These are phyloP conservation scores for Xiphydria camelus DNA, from an alignment of 2,888 invertebrate genomes.

Conservation along the genomic window DNA sequence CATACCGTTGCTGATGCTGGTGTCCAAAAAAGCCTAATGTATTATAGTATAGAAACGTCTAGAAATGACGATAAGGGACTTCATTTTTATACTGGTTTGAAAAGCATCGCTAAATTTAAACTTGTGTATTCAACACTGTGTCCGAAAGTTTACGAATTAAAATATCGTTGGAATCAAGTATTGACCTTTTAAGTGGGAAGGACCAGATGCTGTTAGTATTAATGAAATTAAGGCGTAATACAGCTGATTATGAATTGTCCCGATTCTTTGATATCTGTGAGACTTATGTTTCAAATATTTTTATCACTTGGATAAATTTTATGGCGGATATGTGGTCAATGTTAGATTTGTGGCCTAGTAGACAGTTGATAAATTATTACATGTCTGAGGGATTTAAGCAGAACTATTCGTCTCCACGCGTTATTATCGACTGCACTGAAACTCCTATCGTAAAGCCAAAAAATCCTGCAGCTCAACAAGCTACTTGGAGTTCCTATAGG, in stretches of 20 bases:
- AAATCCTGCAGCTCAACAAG: conserved; percentile 24
- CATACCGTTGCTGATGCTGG: too few species aligned
- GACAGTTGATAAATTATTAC: conserved; percentile 21
- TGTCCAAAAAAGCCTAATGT: too few species aligned
- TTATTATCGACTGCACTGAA: conserved; percentile 28
- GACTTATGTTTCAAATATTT: conserved; percentile 22
- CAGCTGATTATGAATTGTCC: conserved; percentile 16
- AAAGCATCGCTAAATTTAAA: conserved; percentile 18
- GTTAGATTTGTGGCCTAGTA: conserved; percentile 23
- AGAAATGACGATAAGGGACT: conserved; percentile 9
- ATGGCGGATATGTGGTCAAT: conserved; percentile 20
- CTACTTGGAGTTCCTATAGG: too few species aligned
- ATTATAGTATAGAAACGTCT: too few species aligned
- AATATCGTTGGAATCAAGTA: conserved; percentile 12
- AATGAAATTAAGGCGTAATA: conserved; percentile 21
- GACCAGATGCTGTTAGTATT: conserved; percentile 21
- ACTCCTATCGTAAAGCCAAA: conserved; percentile 17
- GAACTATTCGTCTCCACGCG: conserved; percentile 21
- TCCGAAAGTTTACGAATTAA: conserved; percentile 10
- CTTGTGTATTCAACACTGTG: conserved; percentile 16
- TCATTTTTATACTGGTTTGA: conserved; percentile 18
- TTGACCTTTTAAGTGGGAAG: too few species aligned
- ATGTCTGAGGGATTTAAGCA: conserved; percentile 25
- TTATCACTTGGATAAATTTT: conserved; percentile 24
- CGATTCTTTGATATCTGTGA: conserved; percentile 18